Percentiles rank a stretch among this genome's conserved stretches.
Evolutionary conservation across 2,888 invertebrate species (phyloP).

Genomic region (Sympetrum striolatum): DNA sequence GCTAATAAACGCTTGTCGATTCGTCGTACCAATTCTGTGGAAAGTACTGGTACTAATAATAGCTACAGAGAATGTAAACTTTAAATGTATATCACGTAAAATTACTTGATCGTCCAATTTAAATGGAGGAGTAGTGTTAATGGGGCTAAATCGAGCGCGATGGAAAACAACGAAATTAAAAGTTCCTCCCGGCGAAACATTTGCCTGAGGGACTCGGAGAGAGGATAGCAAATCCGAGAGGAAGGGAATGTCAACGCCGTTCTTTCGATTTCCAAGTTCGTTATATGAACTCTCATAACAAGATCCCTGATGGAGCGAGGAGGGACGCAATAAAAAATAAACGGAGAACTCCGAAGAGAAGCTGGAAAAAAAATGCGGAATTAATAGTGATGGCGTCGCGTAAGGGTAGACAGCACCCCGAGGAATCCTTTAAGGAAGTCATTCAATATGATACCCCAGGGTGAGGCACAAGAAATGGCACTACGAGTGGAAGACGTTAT

Average conservation of each 20-base stretch:
- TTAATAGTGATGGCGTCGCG: not conserved
- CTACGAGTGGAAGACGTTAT: not conserved
- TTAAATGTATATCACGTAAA: too few relatives aligned
- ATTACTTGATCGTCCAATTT: not conserved
- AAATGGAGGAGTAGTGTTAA: not conserved
- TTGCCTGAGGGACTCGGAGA: not conserved
- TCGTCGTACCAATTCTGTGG: too few relatives aligned
- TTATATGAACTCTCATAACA: not conserved
- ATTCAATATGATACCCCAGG: not conserved
- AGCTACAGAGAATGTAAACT: too few relatives aligned
- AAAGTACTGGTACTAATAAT: too few relatives aligned
- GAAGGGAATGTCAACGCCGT: not conserved
- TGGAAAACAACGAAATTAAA: not conserved
- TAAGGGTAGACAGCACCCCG: not conserved
- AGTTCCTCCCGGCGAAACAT: not conserved
- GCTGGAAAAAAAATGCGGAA: not conserved
- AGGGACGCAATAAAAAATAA: not conserved
- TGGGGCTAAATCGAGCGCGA: not conserved
- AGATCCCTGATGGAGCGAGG: not conserved
- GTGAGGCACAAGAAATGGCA: not conserved
- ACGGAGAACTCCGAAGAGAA: not conserved
- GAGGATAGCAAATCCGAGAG: not conserved
- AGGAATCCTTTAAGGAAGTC: not conserved
- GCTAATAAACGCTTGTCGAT: too few relatives aligned
- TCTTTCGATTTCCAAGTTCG: not conserved